A percentile compares a stretch with the other conserved stretches of the same genome.
phyloP scores from a whole-genome alignment of 2,888 invertebrate species.

The Thymelicus acteon region DNA sequence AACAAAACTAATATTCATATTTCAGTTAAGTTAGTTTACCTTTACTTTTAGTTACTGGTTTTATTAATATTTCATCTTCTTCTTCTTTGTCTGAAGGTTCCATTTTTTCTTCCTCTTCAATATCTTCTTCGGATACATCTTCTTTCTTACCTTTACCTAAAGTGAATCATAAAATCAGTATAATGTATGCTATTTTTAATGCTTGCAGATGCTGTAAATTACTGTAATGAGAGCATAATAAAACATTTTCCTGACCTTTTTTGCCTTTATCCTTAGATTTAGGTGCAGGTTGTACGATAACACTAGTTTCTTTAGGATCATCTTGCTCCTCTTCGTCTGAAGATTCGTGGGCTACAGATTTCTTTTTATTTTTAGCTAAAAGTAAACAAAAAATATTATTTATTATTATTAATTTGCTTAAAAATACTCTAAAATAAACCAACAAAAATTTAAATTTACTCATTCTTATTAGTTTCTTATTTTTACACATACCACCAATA shows the following conservation, averaged over 20 bases:
- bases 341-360: conserved; percentile 72
- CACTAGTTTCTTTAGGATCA: conserved; percentile 62
- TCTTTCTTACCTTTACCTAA: conserved; percentile 20
- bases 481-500: too few relatives aligned
- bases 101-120: conserved; percentile 73
- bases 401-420: too few relatives aligned
- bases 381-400: conserved; percentile 30
- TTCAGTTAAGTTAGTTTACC: conserved; percentile 48
- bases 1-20: too few relatives aligned
- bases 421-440: too few relatives aligned
- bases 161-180: not conserved
- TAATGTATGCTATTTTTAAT: too few relatives aligned
- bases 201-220: too few relatives aligned
- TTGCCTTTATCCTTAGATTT: conserved; percentile 2
- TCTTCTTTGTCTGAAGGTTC: conserved; percentile 64
- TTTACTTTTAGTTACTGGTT: conserved; percentile 73
- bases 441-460: too few relatives aligned
- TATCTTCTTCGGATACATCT: conserved; percentile 52
- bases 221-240: too few relatives aligned
- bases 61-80: conserved; percentile 61
- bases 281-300: conserved; percentile 38
- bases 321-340: conserved; percentile 77
- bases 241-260: conserved; percentile 5
- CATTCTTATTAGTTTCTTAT: too few relatives aligned
- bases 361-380: conserved; percentile 75